phyloP scores from a whole-genome alignment of 2,113 vertebrate species.

The Antennarius striatus region DNA sequence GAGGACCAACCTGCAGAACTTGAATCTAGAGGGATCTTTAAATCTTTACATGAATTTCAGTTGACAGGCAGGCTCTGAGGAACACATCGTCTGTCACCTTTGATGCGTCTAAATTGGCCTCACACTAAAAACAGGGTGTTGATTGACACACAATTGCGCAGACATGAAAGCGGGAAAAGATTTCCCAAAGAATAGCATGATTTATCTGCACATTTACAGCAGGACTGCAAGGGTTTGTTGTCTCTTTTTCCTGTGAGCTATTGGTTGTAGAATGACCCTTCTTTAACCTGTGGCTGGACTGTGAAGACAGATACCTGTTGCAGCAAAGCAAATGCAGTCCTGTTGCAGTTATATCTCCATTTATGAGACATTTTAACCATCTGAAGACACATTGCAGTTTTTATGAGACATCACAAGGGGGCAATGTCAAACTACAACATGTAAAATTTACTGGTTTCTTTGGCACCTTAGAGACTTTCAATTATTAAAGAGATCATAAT shows the following conservation, averaged over 20 bases:
- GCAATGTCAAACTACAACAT: constrained; percentile 60
- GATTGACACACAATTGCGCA: not conserved
- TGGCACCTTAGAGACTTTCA: constrained; percentile 4
- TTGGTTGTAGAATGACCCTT: no score
- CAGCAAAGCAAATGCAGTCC: not conserved
- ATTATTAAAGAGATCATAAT: constrained; percentile 14
- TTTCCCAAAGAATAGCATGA: no score
- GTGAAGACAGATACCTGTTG: not conserved
- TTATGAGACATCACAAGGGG: constrained; percentile 68
- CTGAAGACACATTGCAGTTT: constrained; percentile 57
- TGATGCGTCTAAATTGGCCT: constrained; percentile 1
- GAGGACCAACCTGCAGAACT: not conserved
- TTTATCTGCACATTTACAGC: no score
- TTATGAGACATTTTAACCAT: constrained; percentile 8
- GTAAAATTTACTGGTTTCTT: constrained; percentile 25
- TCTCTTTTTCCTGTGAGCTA: no score
- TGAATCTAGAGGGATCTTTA: not conserved
- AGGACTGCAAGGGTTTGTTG: no score
- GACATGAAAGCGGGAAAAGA: not conserved
- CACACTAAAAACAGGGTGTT: not conserved
- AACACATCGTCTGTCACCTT: not conserved
- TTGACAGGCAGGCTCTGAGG: not conserved
- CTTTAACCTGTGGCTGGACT: not conserved
- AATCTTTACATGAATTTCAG: not conserved
- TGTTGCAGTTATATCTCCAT: constrained; percentile 3